Conservation (phyloP, 2,888 invertebrate species). For the Rhorus exstirpatorius region DNA sequence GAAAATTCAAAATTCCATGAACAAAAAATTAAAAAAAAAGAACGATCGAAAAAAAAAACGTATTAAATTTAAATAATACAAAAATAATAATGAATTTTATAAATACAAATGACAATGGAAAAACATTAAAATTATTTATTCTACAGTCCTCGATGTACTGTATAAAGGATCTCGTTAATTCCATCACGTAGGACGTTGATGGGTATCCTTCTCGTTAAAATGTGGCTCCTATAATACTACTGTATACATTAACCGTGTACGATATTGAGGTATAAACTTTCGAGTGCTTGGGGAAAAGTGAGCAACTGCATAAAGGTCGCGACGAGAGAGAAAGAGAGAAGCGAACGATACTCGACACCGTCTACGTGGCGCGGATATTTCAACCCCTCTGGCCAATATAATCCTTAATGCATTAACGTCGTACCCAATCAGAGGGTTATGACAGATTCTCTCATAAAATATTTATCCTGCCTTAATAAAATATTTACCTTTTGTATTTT, state of each 20-base stretch:
- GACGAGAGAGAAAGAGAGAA: slow-evolving; percentile 42
- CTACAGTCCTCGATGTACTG: background rate
- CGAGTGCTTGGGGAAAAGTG: slow-evolving; percentile 32
- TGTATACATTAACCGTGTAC: slow-evolving; percentile 32
- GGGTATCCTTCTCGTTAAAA: slow-evolving; percentile 31
- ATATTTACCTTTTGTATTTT: background rate
- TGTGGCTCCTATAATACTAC: slow-evolving; percentile 17
- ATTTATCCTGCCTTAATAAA: background rate
- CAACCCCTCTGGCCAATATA: slow-evolving; percentile 64
- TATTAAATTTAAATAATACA: too few species aligned
- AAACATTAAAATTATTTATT: background rate
- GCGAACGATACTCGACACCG: slow-evolving; percentile 65
- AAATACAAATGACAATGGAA: background rate
- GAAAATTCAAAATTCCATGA: too few species aligned
- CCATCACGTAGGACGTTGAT: slow-evolving; percentile 2
- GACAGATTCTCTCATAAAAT: slow-evolving; percentile 38
- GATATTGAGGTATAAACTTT: slow-evolving; percentile 52
- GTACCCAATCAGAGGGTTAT: slow-evolving; percentile 34
- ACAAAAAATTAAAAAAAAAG: too few species aligned
- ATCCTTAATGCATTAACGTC: slow-evolving; percentile 66
- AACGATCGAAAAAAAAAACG: too few species aligned
- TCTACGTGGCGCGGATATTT: slow-evolving; percentile 35
- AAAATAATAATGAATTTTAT: too few species aligned
- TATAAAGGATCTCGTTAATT: slow-evolving; percentile 16
- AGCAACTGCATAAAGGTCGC: slow-evolving; percentile 36